Evolutionary conservation across 2,113 vertebrate genomes (phyloP), one percentile per base, ranked within the genome.

Genomic region (Heterotis niloticus): DNA sequence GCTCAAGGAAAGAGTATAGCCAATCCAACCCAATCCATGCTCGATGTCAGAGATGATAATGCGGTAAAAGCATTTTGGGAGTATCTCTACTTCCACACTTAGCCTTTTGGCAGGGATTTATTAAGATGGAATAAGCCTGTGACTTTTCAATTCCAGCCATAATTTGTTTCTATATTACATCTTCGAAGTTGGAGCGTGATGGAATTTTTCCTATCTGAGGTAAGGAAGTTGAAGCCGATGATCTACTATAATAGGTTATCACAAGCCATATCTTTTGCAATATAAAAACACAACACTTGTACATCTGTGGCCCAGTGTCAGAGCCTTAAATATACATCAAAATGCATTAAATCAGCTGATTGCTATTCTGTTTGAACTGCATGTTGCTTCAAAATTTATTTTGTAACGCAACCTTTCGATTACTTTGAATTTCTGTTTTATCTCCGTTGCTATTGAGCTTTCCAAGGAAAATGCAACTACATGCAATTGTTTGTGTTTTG

Each of bases 91-190:
- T 93, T 91, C 93, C 91, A 92, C 93, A 95, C 94, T 96, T 96
- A 95, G 91, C 94, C 94, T 96, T 93, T 94, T 95, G 95, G 94
- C 96, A 95, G 95, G 89, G 91, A 95, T 96, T 98, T 95, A 99
- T 98, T 96, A 97, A 96, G 95, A 96, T 89, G 91, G 95, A 97
- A 98, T 96, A 96, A 97, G 94, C 91, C 90, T 92, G 94, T 96
- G 96, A 97, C 96, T 99, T 99, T 98, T 96, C 97, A 97, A 98
- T 99, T 98, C 94, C 94, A 88, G 94, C 94, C 95, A 96, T 97
- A 97, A 99, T 99, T 98, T 98, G 96, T 99, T 98, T 97, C 96
- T 94, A 94, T 99, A 98, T 98, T 96, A 91, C 94, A 96, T 95
- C 94, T 91, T 84, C 87, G 78, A 92, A 90, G 92, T 91, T 93